phyloP scores from a whole-genome alignment of 2,113 vertebrate species.

The Antigone vipio region DNA sequence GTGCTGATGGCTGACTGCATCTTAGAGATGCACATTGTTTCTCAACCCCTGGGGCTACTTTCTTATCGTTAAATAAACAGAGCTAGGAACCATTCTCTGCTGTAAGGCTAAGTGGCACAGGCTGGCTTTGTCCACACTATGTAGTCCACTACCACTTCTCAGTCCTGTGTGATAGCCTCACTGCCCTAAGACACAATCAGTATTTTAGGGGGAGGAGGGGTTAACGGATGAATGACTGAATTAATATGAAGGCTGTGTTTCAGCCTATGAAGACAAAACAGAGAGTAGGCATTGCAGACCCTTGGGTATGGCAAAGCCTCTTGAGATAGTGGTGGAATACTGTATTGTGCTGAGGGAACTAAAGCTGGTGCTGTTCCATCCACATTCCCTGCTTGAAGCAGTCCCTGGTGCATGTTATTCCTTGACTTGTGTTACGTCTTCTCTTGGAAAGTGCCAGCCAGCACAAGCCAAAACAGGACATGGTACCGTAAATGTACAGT shows the following conservation, averaged over 20 bases:
- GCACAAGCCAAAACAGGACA: not conserved
- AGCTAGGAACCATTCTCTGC: not conserved
- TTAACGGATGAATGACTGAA: not conserved
- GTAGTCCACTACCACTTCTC: not conserved
- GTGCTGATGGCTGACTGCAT: constrained; percentile 55
- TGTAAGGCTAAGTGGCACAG: not conserved
- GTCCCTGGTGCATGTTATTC: not conserved
- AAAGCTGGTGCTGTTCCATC: not conserved
- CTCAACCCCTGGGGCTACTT: constrained; percentile 41
- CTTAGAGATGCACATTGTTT: constrained; percentile 56
- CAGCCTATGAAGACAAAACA: not conserved
- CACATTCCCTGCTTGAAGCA: not conserved
- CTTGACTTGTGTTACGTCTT: not conserved
- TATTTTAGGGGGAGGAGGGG: not conserved
- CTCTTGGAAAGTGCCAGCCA: not conserved
- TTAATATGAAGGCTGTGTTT: not conserved
- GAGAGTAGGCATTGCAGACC: fast-evolving
- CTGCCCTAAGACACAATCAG: not conserved
- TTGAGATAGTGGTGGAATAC: not conserved
- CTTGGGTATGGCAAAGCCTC: not conserved
- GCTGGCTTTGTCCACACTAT: not conserved
- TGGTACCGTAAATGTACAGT: not conserved
- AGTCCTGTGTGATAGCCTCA: not conserved
- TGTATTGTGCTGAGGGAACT: not conserved
- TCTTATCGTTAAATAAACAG: not conserved